Percentiles rank a stretch among this genome's conserved stretches.
Conservation (phyloP, 2,888 invertebrate genomes). For the Cremastobaeus sp. region DNA sequence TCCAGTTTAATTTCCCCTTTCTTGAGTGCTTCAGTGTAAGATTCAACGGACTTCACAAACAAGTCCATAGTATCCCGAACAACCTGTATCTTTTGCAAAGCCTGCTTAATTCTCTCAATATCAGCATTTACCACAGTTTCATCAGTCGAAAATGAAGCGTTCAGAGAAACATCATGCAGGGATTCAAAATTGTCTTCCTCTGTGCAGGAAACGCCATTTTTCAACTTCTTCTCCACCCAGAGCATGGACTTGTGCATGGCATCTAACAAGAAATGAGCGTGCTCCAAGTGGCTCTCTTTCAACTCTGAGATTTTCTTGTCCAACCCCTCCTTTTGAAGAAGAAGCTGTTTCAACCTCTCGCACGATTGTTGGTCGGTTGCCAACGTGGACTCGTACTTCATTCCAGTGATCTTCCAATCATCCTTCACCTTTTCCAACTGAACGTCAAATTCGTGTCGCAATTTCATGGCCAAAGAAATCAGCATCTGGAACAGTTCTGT, state of each 20-base stretch:
- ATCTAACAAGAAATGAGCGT: constrained; percentile 26
- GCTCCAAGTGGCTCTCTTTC: constrained; percentile 24
- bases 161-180: constrained; percentile 26
- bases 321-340: constrained; percentile 3
- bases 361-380: neutral
- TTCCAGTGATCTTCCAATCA: constrained; percentile 3
- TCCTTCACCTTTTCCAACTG: constrained; percentile 22
- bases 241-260: constrained; percentile 35
- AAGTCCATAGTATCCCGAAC: constrained; percentile 61
- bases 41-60: constrained; percentile 58
- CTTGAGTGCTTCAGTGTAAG: constrained; percentile 62
- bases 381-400: constrained; percentile 16
- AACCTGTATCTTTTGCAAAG: constrained; percentile 51
- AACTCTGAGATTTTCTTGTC: constrained; percentile 17
- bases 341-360: constrained; percentile 7
- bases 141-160: constrained; percentile 35
- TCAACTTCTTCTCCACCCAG: constrained; percentile 44
- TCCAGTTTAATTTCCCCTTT: constrained; percentile 61
- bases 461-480: constrained; percentile 42
- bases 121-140: constrained; percentile 37
- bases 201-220: constrained; percentile 8
- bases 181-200: constrained; percentile 20
- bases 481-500: constrained; percentile 58
- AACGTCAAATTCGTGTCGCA: constrained; percentile 57
- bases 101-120: constrained; percentile 37